A percentile compares a stretch with the other conserved stretches of the same genome.
Conservation (phyloP, 2,888 invertebrate genomes). For the Lagria hirta region DNA sequence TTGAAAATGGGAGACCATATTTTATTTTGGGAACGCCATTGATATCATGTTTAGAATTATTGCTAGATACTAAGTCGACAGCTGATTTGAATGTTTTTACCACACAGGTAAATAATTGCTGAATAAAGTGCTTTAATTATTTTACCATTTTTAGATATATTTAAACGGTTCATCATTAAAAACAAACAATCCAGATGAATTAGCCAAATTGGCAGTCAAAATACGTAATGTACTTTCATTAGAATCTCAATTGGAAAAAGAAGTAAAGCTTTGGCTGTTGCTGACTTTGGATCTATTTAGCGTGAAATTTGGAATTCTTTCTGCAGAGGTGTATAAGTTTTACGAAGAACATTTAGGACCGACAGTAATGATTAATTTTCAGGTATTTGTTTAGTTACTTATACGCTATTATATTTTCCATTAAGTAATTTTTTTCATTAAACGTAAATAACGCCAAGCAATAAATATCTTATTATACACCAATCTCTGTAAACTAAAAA, state of each 20-base stretch:
- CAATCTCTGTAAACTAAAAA: no score
- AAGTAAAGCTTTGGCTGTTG: constrained; percentile 50
- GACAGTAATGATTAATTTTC: constrained; percentile 44
- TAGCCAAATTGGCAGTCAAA: constrained; percentile 47
- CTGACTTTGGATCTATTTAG: constrained; percentile 51
- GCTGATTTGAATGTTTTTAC: constrained; percentile 52
- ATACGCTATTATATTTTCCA: no score
- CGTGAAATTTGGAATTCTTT: constrained; percentile 48
- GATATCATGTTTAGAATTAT: constrained; percentile 49
- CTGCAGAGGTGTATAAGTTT: constrained; percentile 48
- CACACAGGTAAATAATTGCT: constrained; percentile 45
- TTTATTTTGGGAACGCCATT: constrained; percentile 45
- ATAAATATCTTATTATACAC: no score
- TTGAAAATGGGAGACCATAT: constrained; percentile 39
- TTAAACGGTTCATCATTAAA: constrained; percentile 48
- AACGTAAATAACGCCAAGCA: no score
- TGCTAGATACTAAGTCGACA: constrained; percentile 48
- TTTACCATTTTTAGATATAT: constrained; percentile 45
- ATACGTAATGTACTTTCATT: constrained; percentile 46
- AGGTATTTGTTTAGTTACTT: constrained; percentile 35
- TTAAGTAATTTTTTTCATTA: no score
- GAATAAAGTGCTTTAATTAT: background rate
- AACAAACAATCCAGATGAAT: constrained; percentile 38
- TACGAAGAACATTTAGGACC: constrained; percentile 50
- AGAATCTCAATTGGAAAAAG: constrained; percentile 44